phyloP scores from a whole-genome alignment of 1,140 invertebrate genomes.

The Medauroidea extradentata region DNA sequence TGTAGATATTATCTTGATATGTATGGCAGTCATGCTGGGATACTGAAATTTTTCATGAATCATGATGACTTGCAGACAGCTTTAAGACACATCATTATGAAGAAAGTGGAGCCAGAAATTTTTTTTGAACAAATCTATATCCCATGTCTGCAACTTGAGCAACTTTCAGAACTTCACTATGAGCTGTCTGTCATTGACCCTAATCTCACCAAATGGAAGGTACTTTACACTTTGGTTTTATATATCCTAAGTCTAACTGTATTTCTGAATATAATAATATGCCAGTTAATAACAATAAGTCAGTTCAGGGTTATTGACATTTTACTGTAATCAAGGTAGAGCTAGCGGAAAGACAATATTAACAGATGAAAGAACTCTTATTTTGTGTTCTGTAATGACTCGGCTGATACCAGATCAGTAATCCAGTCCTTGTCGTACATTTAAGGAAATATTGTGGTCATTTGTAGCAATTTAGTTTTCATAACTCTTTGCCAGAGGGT shows the following conservation, averaged over 20 bases:
- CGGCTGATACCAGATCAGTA: no score
- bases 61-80: slow-evolving; percentile 56
- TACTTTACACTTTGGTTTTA: slow-evolving; percentile 38
- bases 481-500: no score
- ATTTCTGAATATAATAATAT: no score
- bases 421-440: no score
- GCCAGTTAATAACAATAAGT: no score
- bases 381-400: slow-evolving; percentile 1
- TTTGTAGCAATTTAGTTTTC: no score
- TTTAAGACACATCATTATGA: slow-evolving; percentile 58
- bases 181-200: slow-evolving; percentile 57
- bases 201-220: slow-evolving; percentile 59
- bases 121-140: slow-evolving; percentile 68
- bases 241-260: no score
- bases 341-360: neutral
- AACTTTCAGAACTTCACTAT: slow-evolving; percentile 54
- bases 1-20: slow-evolving; percentile 65
- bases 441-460: no score
- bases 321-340: neutral
- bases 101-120: slow-evolving; percentile 56
- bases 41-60: slow-evolving; percentile 65
- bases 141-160: slow-evolving; percentile 56
- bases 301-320: no score
- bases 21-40: slow-evolving; percentile 62
- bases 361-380: neutral